Evolutionary conservation across 2,888 invertebrate genomes (phyloP), one percentile per base, ranked within the genome.

Genomic region (Aphodius granarius): DNA sequence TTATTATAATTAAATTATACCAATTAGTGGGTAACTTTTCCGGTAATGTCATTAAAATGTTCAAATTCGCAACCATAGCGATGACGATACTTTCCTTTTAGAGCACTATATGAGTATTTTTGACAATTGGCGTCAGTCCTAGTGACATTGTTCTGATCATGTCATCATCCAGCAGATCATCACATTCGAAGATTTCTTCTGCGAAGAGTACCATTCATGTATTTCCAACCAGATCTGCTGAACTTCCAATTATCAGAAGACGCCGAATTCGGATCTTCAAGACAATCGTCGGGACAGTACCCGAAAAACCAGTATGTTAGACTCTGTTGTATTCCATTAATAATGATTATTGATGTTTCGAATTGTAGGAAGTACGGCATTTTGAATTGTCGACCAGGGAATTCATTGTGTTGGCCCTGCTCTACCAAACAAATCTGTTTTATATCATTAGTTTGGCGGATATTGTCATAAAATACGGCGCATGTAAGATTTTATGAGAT

Each of bases 401-500:
- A 16, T 73, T 73, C 18, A 18, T 73, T 22, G 23, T 65, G 15
- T 18, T 64, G 6, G n/a, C 21, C 18, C 3, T 66, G 16, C 20
- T 66, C 1, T 23, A 65, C 22, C 65, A 73, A n/a, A 23, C 65
- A 5, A 64, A 73, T 65, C 16, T 73, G 5, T 65, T n/a, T 22
- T 22, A 73, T n/a, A 20, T 17, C 2, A 2, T 73, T 22, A 64
- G 65, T 18, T 17, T 73, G 2, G 13, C 43, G 17, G 73, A 73
- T 23, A 23, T 73, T 16, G 20, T 22, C 23, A 19, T 21, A 65
- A 65, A 23, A 66, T 64, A 73, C 17, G 22, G 65, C 17, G 17
- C 64, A 65, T 16, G 73, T 73, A 64, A 66, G 65, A 65, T 0
- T 23, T 43, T n/a, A n/a, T n/a, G n/a, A n/a, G n/a, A n/a, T n/a